A percentile compares a stretch with the other conserved stretches of the same genome.
These are phyloP conservation scores for Desoria tigrina DNA, from an alignment of 2,888 invertebrate species.

Conservation along the genomic window DNA sequence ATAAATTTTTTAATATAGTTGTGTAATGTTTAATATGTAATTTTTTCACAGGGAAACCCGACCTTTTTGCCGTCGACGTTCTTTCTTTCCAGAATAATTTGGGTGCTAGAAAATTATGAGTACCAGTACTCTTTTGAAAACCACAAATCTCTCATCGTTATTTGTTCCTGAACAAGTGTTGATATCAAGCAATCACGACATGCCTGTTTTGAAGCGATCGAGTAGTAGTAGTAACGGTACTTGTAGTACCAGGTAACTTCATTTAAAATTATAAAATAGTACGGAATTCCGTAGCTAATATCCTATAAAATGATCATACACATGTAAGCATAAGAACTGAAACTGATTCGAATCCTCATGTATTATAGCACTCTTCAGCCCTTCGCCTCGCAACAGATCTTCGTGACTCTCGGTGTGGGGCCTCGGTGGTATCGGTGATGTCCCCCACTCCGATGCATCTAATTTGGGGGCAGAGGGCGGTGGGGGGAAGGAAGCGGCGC, in stretches of 20 bases:
- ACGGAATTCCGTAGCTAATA: too few species aligned
- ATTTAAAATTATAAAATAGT: background rate
- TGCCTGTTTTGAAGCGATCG: conserved; percentile 17
- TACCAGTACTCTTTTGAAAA: conserved; percentile 18
- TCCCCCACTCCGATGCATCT: conserved; percentile 76
- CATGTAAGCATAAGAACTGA: too few species aligned
- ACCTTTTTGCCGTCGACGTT: background rate
- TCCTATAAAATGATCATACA: too few species aligned
- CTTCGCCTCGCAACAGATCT: conserved; percentile 51
- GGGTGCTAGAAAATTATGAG: conserved; percentile 16
- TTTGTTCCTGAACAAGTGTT: background rate
- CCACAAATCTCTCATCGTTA: conserved; percentile 14
- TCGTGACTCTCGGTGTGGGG: conserved; percentile 92
- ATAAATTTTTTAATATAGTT: too few species aligned
- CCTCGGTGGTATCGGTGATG: conserved; percentile 99
- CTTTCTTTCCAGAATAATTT: conserved; percentile 1
- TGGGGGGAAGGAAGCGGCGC: conserved; percentile 72
- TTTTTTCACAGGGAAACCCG: too few species aligned
- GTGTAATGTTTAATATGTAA: too few species aligned
- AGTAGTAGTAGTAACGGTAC: conserved; percentile 7
- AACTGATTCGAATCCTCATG: too few species aligned
- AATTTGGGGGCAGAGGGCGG: conserved; percentile 67
- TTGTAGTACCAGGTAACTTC: conserved; percentile 8
- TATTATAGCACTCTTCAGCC: conserved; percentile 30
- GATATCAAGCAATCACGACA: conserved; percentile 11